Base-by-base conservation (phyloP, 2,888 invertebrate genomes). In the Rhagophthalmus giganteus region DNA sequence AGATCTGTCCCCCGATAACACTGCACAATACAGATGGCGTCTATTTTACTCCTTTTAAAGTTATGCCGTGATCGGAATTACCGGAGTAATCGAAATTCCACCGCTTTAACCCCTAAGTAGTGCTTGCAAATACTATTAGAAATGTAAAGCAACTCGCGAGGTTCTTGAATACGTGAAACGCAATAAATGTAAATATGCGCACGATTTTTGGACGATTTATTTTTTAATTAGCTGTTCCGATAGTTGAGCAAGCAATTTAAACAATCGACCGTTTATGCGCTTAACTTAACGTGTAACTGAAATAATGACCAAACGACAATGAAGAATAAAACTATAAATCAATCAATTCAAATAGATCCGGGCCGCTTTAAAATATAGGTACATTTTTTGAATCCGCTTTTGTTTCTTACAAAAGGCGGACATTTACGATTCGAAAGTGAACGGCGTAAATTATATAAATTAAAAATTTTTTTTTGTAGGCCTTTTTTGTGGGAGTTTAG, bases 111-210 rank as follows among this genome's bases (percentile, higher is more conserved):
- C 7, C n/a, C n/a, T n/a, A n/a, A n/a, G n/a, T n/a, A n/a, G 14
- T 15, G 8, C 39, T 27, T 27, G 27, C 11, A 39, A 28, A 39
- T 27, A 15, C 39, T 26, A 13, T 39, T 39, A 39, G 26, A 39
- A 28, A 39, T 28, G 27, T 28, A 39, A 39, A 15, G 39, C 39
- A 39, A 9, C 27, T 39, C 39, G 28, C 28, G 39, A 39, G 15
- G 27, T 28, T 10, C 5, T 26, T 39, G 39, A 39, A 39, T 39
- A 27, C 27, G n/a, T 13, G 34, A 34, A 34, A 24, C 24, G 34
- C 34, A 34, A 24, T 15, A 34, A 34, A 34, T 34, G 20, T 10
- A 34, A 34, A 16, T 34, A 8, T 27, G 8, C 2, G 9, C 20
- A 24, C 30, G 11, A n/a, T n/a, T n/a, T n/a, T n/a, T n/a, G n/a